Percentiles rank a stretch among this genome's conserved stretches.
Conservation (phyloP, 1,140 invertebrate genomes). For the Temnothorax longispinosus region DNA sequence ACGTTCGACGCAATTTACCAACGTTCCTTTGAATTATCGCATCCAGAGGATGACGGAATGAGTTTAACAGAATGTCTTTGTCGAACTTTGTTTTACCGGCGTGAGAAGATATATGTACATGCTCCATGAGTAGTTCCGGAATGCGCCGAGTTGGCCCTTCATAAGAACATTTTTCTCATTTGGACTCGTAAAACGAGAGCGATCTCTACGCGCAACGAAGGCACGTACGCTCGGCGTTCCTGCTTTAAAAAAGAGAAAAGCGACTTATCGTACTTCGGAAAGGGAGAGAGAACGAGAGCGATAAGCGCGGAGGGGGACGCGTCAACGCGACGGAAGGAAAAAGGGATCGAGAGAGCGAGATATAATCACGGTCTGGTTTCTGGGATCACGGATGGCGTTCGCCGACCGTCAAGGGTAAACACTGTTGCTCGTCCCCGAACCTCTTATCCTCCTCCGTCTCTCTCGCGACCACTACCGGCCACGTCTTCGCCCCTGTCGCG, state of each 20-base stretch:
- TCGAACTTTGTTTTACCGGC: not conserved
- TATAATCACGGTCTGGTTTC: slow-evolving; percentile 75
- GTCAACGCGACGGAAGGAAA: not conserved
- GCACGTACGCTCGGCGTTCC: not conserved
- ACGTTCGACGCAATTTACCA: not conserved
- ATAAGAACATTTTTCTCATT: not conserved
- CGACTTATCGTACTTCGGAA: slow-evolving; percentile 33
- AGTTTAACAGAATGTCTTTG: not conserved
- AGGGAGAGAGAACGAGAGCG: slow-evolving; percentile 9
- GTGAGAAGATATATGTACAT: not conserved
- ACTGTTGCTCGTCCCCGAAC: slow-evolving; percentile 76
- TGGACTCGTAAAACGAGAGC: not conserved
- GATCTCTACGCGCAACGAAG: slow-evolving; percentile 9
- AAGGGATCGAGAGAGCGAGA: slow-evolving; percentile 25
- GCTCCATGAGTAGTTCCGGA: not conserved
- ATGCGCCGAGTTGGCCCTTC: not conserved
- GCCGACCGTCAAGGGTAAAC: slow-evolving; percentile 72
- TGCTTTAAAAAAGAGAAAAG: slow-evolving; percentile 32
- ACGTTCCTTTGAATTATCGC: not conserved
- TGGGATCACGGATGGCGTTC: slow-evolving; percentile 75
- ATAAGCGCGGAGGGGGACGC: not conserved
- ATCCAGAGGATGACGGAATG: not conserved
- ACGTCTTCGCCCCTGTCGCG: slow-evolving; percentile 1
- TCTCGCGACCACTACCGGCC: not conserved
- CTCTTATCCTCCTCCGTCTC: slow-evolving; percentile 46